phyloP scores from a whole-genome alignment of 37 sponge, comb jelly and placozoan species.

The Agelas oroides region DNA sequence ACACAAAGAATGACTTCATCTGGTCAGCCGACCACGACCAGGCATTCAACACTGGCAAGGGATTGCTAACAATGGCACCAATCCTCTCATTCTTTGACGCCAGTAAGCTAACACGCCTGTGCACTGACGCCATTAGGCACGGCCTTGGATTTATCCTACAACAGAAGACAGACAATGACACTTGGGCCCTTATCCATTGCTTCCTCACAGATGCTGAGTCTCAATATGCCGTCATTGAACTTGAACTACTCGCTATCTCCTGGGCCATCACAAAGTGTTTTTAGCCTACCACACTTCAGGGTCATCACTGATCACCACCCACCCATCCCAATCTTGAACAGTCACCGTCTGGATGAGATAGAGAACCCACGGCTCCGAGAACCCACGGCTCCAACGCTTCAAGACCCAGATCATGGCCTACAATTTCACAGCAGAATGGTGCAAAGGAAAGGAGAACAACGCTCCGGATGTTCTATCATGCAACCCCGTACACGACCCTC shows the following conservation, averaged over 20 bases:
- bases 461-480: constrained; percentile 49
- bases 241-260: constrained; percentile 45
- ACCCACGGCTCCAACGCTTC: constrained; percentile 57
- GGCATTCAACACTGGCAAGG: constrained; percentile 33
- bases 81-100: constrained; percentile 41
- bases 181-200: constrained; percentile 26
- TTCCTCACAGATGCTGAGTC: constrained; percentile 43
- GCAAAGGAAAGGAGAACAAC: constrained; percentile 27
- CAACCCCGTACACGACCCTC: constrained; percentile 7
- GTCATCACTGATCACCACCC: constrained; percentile 62
- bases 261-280: constrained; percentile 54
- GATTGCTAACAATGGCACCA: constrained; percentile 18
- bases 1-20: constrained; percentile 52
- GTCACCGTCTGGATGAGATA: constrained; percentile 54
- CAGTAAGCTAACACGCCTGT: constrained; percentile 44
- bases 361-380: too few species aligned
- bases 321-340: constrained; percentile 55
- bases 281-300: constrained; percentile 35
- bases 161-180: constrained; percentile 7
- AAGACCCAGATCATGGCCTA: constrained; percentile 34
- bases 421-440: constrained; percentile 46
- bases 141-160: constrained; percentile 43
- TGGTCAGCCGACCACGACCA: constrained; percentile 29
- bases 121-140: constrained; percentile 45
- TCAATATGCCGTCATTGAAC: constrained; percentile 50